Percentiles rank a stretch among this genome's conserved stretches.
Evolutionary conservation across 2,888 invertebrate species (phyloP).

Genomic region (Dysmachus trigonus): DNA sequence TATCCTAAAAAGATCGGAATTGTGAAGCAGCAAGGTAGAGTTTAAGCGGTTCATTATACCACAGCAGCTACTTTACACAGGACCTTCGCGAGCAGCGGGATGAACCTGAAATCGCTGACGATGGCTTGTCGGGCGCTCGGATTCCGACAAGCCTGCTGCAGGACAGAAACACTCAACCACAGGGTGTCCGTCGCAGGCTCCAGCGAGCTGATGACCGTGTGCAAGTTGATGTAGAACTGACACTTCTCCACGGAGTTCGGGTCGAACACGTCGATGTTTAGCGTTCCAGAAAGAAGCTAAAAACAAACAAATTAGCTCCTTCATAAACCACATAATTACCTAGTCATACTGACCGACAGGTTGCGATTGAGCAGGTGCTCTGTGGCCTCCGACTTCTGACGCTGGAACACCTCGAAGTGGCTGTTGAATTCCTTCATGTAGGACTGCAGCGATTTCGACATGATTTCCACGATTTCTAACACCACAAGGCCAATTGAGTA

Average conservation of each 20-base stretch:
- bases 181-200: slow-evolving; percentile 57
- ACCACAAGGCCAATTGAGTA: neutral
- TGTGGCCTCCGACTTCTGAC: slow-evolving; percentile 56
- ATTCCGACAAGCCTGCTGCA: slow-evolving; percentile 60
- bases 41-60: slow-evolving; percentile 28
- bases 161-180: slow-evolving; percentile 58
- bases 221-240: slow-evolving; percentile 60
- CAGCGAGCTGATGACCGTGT: slow-evolving; percentile 57
- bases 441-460: slow-evolving; percentile 25
- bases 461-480: neutral
- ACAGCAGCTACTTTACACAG: slow-evolving; percentile 55
- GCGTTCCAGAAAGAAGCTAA: neutral
- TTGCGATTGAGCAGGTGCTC: slow-evolving; percentile 59
- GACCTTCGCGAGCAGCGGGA: slow-evolving; percentile 58
- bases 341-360: slow-evolving; percentile 53
- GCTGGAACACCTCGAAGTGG: slow-evolving; percentile 56
- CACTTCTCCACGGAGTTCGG: slow-evolving; percentile 57
- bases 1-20: slow-evolving; percentile 52
- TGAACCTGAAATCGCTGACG: slow-evolving; percentile 59
- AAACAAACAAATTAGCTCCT: neutral
- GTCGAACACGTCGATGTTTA: slow-evolving; percentile 50
- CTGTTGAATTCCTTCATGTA: slow-evolving; percentile 53
- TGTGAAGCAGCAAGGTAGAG: neutral
- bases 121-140: slow-evolving; percentile 57
- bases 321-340: neutral